Conservation (phyloP, 2,113 vertebrate genomes). For the Peromyscus maniculatus region DNA sequence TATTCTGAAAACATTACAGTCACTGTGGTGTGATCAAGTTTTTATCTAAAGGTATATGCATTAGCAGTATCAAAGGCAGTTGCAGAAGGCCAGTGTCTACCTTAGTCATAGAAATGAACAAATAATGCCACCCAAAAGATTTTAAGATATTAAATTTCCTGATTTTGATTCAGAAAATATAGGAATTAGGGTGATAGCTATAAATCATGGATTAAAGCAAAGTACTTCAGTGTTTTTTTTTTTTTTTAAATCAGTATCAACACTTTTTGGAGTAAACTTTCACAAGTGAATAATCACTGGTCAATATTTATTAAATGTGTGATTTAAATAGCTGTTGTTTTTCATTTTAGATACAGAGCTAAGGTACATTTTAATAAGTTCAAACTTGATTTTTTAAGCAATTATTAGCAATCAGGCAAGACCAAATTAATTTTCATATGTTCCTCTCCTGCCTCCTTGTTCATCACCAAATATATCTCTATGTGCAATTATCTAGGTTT, state of each 20-base stretch:
- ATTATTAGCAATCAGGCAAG: neutral
- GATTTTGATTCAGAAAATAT: neutral
- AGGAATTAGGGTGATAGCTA: neutral
- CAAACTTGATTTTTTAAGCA: neutral
- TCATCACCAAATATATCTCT: neutral
- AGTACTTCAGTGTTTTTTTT: neutral
- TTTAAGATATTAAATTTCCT: neutral
- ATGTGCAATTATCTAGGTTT: neutral
- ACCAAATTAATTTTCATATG: neutral
- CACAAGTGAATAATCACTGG: neutral
- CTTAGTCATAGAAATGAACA: neutral
- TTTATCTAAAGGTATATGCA: neutral
- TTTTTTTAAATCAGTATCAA: neutral
- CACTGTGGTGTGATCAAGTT: neutral
- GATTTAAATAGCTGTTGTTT: neutral
- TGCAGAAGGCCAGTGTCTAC: neutral
- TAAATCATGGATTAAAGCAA: neutral
- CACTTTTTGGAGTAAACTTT: neutral
- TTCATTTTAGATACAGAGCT: neutral
- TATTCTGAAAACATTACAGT: neutral
- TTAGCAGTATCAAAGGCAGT: neutral
- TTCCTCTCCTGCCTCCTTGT: neutral
- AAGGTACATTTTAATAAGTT: neutral
- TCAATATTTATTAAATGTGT: neutral
- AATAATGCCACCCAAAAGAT: neutral